Base-by-base conservation (phyloP, 2,113 vertebrate genomes). In the Engraulis encrasicolus region DNA sequence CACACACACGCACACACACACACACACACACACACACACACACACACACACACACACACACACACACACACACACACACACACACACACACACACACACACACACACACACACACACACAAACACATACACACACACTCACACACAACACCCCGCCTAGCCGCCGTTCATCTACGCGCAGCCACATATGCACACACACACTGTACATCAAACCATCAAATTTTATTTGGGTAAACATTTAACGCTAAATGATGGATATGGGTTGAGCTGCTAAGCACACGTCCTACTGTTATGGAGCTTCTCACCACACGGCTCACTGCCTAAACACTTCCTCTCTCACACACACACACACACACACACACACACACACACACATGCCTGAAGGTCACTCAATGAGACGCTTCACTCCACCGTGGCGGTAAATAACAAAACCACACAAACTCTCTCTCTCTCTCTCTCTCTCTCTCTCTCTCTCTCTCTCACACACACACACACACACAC, bases 301-400 rank as follows among this genome's bases (percentile, higher is more conserved):
- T 50, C 84, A 77, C 85, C 82, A 84, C 83, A 50, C 74, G 78
- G 84, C 78, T 83, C 1, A 58, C 81, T 78, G 54, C 83, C 81
- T 86, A 84, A 85, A 82, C 83, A 66, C 85, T 87, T 88, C 88
- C 71, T 83, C n/a, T n/a, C n/a, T n/a, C n/a, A n/a, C n/a, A n/a
- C n/a, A n/a, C n/a, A n/a, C n/a, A n/a, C n/a, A n/a, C n/a, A n/a
- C n/a, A n/a, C n/a, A n/a, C n/a, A n/a, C n/a, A n/a, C n/a, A n/a
- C n/a, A n/a, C n/a, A n/a, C n/a, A 77, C 20, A 81, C 87, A 66
- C 71, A 79, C 78, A 82, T 5, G 80, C n/a, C 50, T 38, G 81
- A 89, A 87, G 88, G 87, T 88, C 82, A 84, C 84, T 87, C 77
- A 80, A 84, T 81, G 84, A 84, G 82, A 86, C 78, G 85, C 40